Base-by-base conservation (phyloP, 1,140 invertebrate species). In the Drosophila ficusphila region DNA sequence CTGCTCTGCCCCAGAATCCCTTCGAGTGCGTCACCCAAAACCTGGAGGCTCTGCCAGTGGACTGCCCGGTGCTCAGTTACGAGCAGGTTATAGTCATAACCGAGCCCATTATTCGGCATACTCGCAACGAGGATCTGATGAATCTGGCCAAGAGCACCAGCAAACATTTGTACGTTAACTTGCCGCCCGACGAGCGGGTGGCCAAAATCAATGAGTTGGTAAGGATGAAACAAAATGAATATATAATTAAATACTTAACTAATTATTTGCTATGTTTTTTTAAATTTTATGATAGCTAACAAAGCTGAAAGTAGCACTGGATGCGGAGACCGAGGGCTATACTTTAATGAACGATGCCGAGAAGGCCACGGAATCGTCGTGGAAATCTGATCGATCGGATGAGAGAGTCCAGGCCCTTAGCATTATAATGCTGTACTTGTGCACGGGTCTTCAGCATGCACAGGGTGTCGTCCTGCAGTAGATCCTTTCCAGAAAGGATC, bases 371-470 rank as follows among this genome's bases (percentile, higher is more conserved):
- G 79, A 85, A 11, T 36, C 69, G 12, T 39, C 62, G 88, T 93
- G 77, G 88, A 94, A 54, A 90, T 92, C 44, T n/a, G 77, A 88
- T 94, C 95, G 85, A 44, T 95, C 94, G 18, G 95, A 96, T 76
- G 93, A 96, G 75, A 94, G 95, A 73, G 94, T 96, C 1, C 95
- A 97, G 82, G 96, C 95, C 1, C 79, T 97, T 34, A 95, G 95
- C 56, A 94, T 97, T 19, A 92, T 97, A 18, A 95, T 97, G 94
- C 90, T 97, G 31, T 96, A 97, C 85, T 95, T 96, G 89, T 97
- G 96, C 89, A 94, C 96, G 1, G 96, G 95, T 6, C 91, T 97
- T 29, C 96, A 97, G 81, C 76, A 91, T 73, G 90, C 91, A 4
- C 91, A 91, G 73, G 90, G 89, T 18, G 77, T 76, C 2, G 79